Percentiles rank a stretch among this genome's conserved stretches.
Evolutionary conservation across 1,140 invertebrate genomes (phyloP).

Genomic region (Mactra quadrangularis): DNA sequence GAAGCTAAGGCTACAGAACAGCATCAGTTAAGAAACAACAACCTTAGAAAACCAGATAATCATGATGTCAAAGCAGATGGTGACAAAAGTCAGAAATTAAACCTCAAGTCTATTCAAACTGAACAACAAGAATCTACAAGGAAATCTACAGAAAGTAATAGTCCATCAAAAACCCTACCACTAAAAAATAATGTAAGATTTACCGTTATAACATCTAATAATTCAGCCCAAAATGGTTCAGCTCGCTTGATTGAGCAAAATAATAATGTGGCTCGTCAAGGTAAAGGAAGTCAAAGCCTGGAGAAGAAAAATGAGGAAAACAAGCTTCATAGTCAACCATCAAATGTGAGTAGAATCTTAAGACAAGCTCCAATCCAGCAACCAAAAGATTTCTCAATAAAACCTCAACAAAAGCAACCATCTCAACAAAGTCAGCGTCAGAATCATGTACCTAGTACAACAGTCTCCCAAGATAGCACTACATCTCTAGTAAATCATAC

Average conservation of each 20-base stretch:
- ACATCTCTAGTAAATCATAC: not conserved
- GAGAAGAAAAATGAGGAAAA: conserved; percentile 27
- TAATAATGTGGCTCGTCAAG: conserved; percentile 13
- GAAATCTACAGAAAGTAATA: conserved; percentile 1
- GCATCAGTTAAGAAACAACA: conserved; percentile 64
- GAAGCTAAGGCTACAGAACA: conserved; percentile 59
- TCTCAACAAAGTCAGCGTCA: conserved; percentile 2
- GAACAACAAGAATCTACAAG: not conserved
- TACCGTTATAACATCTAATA: conserved; percentile 61
- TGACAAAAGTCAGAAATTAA: conserved; percentile 26
- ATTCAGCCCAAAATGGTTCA: conserved; percentile 68
- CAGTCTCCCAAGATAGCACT: not conserved
- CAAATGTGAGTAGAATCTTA: too few relatives aligned
- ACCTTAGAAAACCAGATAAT: not conserved
- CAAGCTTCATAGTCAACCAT: not conserved
- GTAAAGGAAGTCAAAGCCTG: not conserved
- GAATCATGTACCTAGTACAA: conserved; percentile 16
- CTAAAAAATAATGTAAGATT: conserved; percentile 48
- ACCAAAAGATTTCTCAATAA: not conserved
- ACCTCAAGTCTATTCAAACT: conserved; percentile 21
- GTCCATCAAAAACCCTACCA: not conserved
- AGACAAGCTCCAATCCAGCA: too few relatives aligned
- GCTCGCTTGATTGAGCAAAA: conserved; percentile 25
- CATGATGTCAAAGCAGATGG: not conserved
- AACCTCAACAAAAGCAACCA: conserved; percentile 1